Percentiles rank a stretch among this genome's conserved stretches.
Evolutionary conservation across 2,888 invertebrate species (phyloP).

Genomic region (Fragum sueziense): DNA sequence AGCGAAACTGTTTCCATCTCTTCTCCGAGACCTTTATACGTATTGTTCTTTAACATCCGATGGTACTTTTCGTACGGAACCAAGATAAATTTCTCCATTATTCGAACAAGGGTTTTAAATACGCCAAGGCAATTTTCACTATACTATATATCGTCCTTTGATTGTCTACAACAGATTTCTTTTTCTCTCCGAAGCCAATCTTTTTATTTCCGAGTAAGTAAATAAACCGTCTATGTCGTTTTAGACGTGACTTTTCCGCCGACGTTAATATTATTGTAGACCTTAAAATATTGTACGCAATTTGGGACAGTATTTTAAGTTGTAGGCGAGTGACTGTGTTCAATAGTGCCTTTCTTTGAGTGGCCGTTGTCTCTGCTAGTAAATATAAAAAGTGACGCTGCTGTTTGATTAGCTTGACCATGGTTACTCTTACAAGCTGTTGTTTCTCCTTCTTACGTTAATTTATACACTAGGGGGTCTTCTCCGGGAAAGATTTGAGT

Average conservation of each 20-base stretch:
- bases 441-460: slow-evolving; percentile 24
- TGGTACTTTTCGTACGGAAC: slow-evolving; percentile 38
- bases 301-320: slow-evolving; percentile 33
- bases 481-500: slow-evolving; percentile 25
- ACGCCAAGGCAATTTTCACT: slow-evolving; percentile 21
- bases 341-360: slow-evolving; percentile 40
- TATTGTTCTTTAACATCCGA: slow-evolving; percentile 9
- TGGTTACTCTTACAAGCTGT: slow-evolving; percentile 9
- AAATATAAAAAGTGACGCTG: slow-evolving; percentile 34
- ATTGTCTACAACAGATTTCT: neutral
- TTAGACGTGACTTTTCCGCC: slow-evolving; percentile 10
- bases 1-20: neutral
- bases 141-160: neutral
- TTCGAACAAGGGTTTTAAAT: slow-evolving; percentile 27
- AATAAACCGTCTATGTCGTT: slow-evolving; percentile 22
- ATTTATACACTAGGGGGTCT: slow-evolving; percentile 21
- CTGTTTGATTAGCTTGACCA: slow-evolving; percentile 32
- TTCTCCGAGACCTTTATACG: neutral
- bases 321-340: slow-evolving; percentile 31
- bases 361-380: slow-evolving; percentile 11
- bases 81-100: slow-evolving; percentile 34
- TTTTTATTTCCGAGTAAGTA: slow-evolving; percentile 22
- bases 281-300: slow-evolving; percentile 24
- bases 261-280: slow-evolving; percentile 16
- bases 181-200: slow-evolving; percentile 15